Conservation (phyloP, 1,140 invertebrate species). For the Megathymus violae region DNA sequence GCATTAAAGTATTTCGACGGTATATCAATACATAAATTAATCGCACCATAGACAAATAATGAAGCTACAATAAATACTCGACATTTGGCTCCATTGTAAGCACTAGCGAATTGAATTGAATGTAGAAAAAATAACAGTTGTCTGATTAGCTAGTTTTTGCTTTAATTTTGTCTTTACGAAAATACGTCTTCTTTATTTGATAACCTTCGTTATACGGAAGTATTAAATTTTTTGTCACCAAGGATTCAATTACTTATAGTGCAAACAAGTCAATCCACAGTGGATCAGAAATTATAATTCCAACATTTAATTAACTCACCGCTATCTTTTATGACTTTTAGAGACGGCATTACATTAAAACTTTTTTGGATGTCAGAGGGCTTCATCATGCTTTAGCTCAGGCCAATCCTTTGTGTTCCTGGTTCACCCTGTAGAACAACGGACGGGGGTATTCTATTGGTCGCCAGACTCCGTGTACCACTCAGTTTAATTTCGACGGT, state of each 20-base stretch:
- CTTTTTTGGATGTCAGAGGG: too few species aligned
- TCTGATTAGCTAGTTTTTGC: constrained; percentile 2
- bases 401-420: too few species aligned
- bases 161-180: constrained; percentile 17
- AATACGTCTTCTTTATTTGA: constrained; percentile 13
- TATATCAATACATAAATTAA: constrained; percentile 35
- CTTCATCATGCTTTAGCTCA: too few species aligned
- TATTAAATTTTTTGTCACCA: not conserved
- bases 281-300: too few species aligned
- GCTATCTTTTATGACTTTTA: too few species aligned
- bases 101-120: constrained; percentile 12
- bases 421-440: too few species aligned
- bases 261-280: not conserved
- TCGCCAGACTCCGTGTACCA: too few species aligned
- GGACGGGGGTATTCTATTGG: too few species aligned
- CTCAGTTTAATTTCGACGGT: too few species aligned
- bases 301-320: too few species aligned
- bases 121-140: constrained; percentile 9
- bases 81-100: constrained; percentile 5
- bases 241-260: not conserved
- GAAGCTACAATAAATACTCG: constrained; percentile 17
- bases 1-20: constrained; percentile 33
- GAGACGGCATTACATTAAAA: too few species aligned
- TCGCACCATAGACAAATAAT: constrained; percentile 40
- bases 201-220: constrained; percentile 20